Base-by-base conservation (phyloP, 1,140 invertebrate genomes). In the Ips typographus region DNA sequence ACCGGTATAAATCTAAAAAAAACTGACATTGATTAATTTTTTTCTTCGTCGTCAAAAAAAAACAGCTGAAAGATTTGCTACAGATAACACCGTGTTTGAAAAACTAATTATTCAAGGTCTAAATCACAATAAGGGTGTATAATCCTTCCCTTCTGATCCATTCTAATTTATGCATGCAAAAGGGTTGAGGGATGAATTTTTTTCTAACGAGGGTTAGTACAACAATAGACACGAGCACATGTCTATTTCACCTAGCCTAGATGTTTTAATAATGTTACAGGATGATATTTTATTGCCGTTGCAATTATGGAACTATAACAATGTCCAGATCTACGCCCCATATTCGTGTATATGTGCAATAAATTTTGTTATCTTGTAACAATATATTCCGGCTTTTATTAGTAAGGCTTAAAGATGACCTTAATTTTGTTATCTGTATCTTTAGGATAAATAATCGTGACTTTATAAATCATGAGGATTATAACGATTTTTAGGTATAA, bases 101-200 rank as follows among this genome's bases (percentile, higher is more conserved):
- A 22, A 56, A 56, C 53, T 37, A 56, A 56, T 56, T 56, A 56
- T 56, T 3, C 53, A 2, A 38, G 22, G 22, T 56, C n/a, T 22
- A n/a, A 7, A 60, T 22, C 22, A 22, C 22, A 22, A 22, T 22
- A 22, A 22, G 22, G 22, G 22, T 22, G 22, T 22, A 22, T 22
- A 22, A 41, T 7, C 44, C 7, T 8, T 36, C 60, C 60, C 47
- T 62, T 62, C 51, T 49, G 40, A 62, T 49, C 44, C 39, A 38
- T 2, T 6, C 47, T 62, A 62, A 62, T 62, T 62, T 62, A 62
- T 62, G 60, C 43, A 49, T 62, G 51, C 53, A 39, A 62, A 62
- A 62, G 60, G 60, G 60, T n/a, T 49, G 47, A 62, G 60, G 47
- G n/a, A 51, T 22, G 22, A 37, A 2, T 36, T 59, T 41, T 41